Evolutionary conservation across 2,113 vertebrate species (phyloP).

Genomic region (Archilochus colubris): DNA sequence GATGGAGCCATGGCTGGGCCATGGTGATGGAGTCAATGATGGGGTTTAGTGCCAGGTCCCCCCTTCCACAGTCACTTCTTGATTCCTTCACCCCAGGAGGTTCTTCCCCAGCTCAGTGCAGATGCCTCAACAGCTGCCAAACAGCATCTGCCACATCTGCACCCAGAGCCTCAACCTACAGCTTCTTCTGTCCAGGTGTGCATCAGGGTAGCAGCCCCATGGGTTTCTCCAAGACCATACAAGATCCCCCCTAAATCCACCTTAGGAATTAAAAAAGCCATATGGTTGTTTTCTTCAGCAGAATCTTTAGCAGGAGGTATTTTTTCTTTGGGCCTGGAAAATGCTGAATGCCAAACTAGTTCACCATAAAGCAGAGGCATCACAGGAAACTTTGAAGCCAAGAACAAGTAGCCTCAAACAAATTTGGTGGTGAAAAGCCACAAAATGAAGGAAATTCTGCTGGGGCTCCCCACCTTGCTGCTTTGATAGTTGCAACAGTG

Average conservation of each 20-base stretch:
- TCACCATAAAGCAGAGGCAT: not conserved
- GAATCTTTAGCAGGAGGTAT: not conserved
- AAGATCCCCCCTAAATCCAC: rapidly evolving
- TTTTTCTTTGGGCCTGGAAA: not conserved
- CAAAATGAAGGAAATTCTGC: slow-evolving; percentile 26
- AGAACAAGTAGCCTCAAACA: slow-evolving; percentile 13
- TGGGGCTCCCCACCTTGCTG: not conserved
- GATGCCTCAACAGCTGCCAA: not conserved
- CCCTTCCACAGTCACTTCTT: not conserved
- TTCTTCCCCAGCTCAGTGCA: not conserved
- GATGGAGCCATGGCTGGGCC: not conserved
- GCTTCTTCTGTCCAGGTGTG: not conserved
- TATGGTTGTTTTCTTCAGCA: not conserved
- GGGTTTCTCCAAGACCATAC: not conserved
- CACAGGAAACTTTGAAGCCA: not conserved
- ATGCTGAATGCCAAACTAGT: not conserved
- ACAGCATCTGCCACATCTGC: not conserved
- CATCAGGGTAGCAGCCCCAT: not conserved
- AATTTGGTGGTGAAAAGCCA: not conserved
- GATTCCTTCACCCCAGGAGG: not conserved
- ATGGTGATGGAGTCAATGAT: not conserved
- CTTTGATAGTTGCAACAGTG: not conserved
- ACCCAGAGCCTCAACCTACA: not conserved
- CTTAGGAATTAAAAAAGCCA: not conserved
- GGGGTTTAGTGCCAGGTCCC: not conserved